Conservation (phyloP, 2,113 vertebrate species). For the Tursiops truncatus region DNA sequence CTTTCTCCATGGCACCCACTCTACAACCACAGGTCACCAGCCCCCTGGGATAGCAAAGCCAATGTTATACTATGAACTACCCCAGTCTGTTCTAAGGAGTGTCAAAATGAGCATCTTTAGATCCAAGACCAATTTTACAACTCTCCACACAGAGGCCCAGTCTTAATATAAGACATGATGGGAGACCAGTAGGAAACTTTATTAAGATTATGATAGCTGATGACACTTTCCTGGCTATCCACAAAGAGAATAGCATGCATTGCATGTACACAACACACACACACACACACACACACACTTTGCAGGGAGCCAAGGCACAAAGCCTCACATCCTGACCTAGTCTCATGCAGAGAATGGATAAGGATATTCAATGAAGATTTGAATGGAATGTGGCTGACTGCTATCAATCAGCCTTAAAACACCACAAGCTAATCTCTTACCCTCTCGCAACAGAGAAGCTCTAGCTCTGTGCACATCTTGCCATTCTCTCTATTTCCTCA, state of each 20-base stretch:
- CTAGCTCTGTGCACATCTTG: neutral
- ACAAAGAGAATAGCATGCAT: neutral
- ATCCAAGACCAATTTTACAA: neutral
- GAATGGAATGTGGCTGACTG: neutral
- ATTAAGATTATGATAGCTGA: neutral
- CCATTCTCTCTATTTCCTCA: neutral
- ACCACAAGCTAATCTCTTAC: neutral
- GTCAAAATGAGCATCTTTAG: neutral
- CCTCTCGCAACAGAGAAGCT: neutral
- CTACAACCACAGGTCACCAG: no score
- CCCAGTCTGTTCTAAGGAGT: neutral
- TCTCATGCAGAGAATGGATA: neutral
- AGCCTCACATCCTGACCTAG: neutral
- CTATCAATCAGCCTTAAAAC: neutral
- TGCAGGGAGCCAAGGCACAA: neutral
- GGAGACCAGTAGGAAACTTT: neutral
- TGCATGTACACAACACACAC: neutral
- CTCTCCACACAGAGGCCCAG: rapidly evolving
- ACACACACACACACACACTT: neutral
- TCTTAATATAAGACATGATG: neutral
- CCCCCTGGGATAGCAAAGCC: neutral
- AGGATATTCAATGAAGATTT: neutral
- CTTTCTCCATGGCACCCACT: neutral
- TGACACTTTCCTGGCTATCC: neutral
- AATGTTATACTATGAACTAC: neutral